Evolutionary conservation across 2,113 vertebrate genomes (phyloP).

Genomic region (Pomatorhinus ruficollis): DNA sequence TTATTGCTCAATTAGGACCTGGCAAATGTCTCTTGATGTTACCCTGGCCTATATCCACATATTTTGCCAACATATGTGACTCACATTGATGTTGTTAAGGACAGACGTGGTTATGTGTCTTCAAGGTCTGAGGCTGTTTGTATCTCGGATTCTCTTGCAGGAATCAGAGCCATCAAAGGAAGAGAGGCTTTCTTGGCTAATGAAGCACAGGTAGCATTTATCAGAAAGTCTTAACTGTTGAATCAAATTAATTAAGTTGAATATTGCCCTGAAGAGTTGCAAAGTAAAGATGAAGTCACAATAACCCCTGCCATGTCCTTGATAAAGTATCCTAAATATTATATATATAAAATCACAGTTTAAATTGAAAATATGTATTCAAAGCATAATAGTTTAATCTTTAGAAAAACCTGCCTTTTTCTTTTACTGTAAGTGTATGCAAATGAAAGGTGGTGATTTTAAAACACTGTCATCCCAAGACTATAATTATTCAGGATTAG

Average conservation of each 20-base stretch:
- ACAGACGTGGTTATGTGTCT: neutral
- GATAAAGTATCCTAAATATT: neutral
- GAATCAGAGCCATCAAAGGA: neutral
- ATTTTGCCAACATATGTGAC: slow-evolving; percentile 48
- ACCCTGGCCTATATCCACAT: slow-evolving; percentile 43
- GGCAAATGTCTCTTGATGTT: neutral
- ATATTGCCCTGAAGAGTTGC: neutral
- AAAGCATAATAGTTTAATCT: neutral
- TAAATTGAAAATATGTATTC: neutral
- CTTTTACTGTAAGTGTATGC: neutral
- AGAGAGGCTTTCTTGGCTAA: neutral
- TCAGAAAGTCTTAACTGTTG: neutral
- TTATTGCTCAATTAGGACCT: slow-evolving; percentile 62
- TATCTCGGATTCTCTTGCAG: neutral
- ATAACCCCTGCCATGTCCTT: neutral
- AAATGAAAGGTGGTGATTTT: neutral
- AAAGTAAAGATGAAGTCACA: neutral
- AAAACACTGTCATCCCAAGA: neutral
- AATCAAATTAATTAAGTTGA: neutral
- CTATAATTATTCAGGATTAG: neutral
- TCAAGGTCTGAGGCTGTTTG: neutral
- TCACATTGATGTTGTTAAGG: slow-evolving; percentile 10
- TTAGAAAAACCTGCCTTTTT: neutral
- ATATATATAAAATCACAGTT: neutral
- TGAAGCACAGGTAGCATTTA: neutral